These are phyloP conservation scores for Morone saxatilis DNA, from an alignment of 2,113 vertebrate species.

Conservation along the genomic window DNA sequence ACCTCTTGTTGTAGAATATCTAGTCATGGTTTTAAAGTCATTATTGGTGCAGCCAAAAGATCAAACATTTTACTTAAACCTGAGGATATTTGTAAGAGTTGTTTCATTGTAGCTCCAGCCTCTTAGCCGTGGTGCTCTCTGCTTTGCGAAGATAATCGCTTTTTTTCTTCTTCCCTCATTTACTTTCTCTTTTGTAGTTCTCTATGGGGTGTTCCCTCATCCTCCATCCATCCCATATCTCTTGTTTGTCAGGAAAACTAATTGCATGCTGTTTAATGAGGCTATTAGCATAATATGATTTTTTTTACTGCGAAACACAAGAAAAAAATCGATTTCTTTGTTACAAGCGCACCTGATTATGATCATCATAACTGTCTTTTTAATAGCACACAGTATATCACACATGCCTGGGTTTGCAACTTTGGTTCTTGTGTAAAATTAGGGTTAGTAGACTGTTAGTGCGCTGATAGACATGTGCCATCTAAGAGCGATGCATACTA, in stretches of 20 bases:
- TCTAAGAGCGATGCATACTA: slow-evolving; percentile 27
- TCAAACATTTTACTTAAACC: slow-evolving; percentile 20
- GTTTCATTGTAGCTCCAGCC: not conserved
- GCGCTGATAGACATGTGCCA: not conserved
- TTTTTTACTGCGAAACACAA: slow-evolving; percentile 31
- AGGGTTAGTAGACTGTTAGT: not conserved
- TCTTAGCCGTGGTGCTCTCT: slow-evolving; percentile 18
- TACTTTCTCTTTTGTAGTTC: slow-evolving; percentile 24
- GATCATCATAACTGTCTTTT: slow-evolving; percentile 3
- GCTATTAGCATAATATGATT: slow-evolving; percentile 60
- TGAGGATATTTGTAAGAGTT: slow-evolving; percentile 27
- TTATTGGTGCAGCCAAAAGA: slow-evolving; percentile 18
- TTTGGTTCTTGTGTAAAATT: not conserved
- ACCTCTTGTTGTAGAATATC: not conserved
- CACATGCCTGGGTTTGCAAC: not conserved
- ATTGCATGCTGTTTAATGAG: slow-evolving; percentile 69
- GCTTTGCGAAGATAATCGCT: slow-evolving; percentile 28
- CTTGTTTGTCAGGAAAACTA: slow-evolving; percentile 43
- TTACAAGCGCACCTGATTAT: slow-evolving; percentile 40
- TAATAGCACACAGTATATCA: slow-evolving; percentile 8
- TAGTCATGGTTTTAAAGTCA: not conserved
- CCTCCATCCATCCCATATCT: slow-evolving; percentile 43
- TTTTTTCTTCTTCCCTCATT: slow-evolving; percentile 24
- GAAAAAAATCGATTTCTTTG: not conserved
- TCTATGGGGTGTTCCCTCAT: slow-evolving; percentile 36